Evolutionary conservation across 2,888 invertebrate genomes (phyloP), one percentile per base, ranked within the genome.

Genomic region (Microchrysa polita): DNA sequence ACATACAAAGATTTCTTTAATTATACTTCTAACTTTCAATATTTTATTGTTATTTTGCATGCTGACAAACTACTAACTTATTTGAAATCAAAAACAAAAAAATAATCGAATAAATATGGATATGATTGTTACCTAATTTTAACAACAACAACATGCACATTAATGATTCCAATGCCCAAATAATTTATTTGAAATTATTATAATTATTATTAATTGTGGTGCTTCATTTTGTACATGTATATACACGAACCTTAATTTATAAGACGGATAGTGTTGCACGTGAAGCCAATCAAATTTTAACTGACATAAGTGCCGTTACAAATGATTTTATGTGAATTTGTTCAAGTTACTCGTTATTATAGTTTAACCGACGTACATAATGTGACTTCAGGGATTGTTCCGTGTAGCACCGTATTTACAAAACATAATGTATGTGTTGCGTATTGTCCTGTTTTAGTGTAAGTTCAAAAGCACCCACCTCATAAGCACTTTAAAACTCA

Each of bases 291-390:
- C 83, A 82, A 79, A 81, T 83, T 77, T 81, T 83, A 77, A 81
- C 81, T 74, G 82, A 84, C 78, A 81, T 83, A 74, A 83, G 81
- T 79, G 80, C 82, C 79, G 82, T 83, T 79, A 83, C 83, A 77
- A 84, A 84, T 79, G 83, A 84, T 81, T 84, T 84, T 80, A 84
- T 84, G 83, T 84, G 80, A 82, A 79, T 7, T 10, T 48, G 48
- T 72, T 61, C 14, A 61, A 44, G 44, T 60, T 20, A 18, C 7
- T 40, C 2, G 12, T 48, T 48, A 10, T 48, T 2, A n/a, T 48
- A 48, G 27, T 34, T 34, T 34, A 7, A 7, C 27, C 7, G 27
- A 5, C 27, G 27, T 34, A 34, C 27, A 5, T 34, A 34, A 34
- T 34, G 27, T 34, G 7, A 34, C 27, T 34, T 34, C 27, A 5